Conservation (phyloP, 2,113 vertebrate species). For the Serinus canaria region DNA sequence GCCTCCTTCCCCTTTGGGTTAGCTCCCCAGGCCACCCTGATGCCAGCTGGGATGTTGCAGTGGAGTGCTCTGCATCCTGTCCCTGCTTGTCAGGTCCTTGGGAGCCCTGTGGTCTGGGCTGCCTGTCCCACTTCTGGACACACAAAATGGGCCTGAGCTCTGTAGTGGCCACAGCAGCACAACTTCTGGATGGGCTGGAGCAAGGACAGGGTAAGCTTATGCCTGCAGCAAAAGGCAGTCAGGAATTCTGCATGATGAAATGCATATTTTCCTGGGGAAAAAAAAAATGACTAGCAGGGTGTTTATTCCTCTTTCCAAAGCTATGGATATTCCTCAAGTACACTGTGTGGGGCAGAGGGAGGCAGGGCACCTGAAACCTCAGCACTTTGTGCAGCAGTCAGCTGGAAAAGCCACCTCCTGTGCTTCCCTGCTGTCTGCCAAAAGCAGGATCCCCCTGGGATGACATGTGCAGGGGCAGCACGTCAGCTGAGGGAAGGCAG, state of each 20-base stretch:
- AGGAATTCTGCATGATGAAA: not conserved
- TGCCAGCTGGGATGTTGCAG: not conserved
- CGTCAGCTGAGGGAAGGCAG: not conserved
- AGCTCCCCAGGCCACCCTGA: not conserved
- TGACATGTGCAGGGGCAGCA: not conserved
- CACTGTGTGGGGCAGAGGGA: not conserved
- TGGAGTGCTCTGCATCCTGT: not conserved
- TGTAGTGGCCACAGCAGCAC: not conserved
- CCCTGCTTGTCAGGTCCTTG: not conserved
- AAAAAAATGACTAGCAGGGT: not conserved
- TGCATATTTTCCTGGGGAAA: not conserved
- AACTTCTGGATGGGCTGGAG: not conserved
- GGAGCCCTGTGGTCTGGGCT: not conserved
- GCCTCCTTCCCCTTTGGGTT: not conserved
- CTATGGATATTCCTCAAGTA: not conserved
- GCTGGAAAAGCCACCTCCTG: not conserved
- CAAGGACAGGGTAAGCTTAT: not conserved
- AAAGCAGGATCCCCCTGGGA: not conserved
- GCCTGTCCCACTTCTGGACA: not conserved
- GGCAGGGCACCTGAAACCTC: not conserved
- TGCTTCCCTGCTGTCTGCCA: not conserved
- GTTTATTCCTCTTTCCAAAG: not conserved
- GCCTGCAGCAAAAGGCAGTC: not conserved
- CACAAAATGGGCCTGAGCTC: not conserved
- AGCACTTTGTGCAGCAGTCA: not conserved